Conservation (phyloP, 2,113 vertebrate genomes). For the Mungos mungo region DNA sequence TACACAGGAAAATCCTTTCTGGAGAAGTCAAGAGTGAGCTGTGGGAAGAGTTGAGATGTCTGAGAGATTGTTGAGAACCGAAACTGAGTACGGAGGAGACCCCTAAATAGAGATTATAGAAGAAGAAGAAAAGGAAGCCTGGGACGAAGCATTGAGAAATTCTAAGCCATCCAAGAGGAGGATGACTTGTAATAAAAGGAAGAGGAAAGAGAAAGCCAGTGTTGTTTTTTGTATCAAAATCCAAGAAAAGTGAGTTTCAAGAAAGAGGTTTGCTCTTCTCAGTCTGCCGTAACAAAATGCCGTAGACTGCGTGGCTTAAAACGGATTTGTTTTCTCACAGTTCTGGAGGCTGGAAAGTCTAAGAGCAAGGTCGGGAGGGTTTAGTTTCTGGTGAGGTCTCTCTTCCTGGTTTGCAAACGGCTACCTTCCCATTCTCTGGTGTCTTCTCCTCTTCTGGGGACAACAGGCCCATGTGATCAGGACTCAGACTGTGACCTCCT, state of each 20-base stretch:
- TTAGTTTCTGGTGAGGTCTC: not conserved
- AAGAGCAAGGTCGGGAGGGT: not conserved
- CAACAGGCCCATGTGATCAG: not conserved
- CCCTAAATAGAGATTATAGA: not conserved
- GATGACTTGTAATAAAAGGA: not conserved
- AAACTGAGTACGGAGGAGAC: not conserved
- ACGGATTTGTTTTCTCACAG: not conserved
- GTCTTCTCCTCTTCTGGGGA: not conserved
- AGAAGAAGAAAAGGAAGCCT: not conserved
- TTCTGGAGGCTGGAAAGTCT: not conserved
- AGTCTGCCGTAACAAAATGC: not conserved
- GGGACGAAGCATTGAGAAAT: not conserved
- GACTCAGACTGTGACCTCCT: not conserved
- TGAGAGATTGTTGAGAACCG: not conserved
- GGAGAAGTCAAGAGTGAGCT: not conserved
- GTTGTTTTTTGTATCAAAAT: not conserved
- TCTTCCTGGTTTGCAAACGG: not conserved
- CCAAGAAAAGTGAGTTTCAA: not conserved
- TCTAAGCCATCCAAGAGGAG: not conserved
- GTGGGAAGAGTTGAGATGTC: not conserved
- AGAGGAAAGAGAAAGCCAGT: not conserved
- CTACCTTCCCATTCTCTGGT: not conserved
- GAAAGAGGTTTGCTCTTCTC: not conserved
- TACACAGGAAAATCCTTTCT: not conserved
- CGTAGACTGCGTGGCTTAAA: not conserved